These are phyloP conservation scores for Magallana ariakensis DNA, from an alignment of 1,140 invertebrate species.

Conservation along the genomic window DNA sequence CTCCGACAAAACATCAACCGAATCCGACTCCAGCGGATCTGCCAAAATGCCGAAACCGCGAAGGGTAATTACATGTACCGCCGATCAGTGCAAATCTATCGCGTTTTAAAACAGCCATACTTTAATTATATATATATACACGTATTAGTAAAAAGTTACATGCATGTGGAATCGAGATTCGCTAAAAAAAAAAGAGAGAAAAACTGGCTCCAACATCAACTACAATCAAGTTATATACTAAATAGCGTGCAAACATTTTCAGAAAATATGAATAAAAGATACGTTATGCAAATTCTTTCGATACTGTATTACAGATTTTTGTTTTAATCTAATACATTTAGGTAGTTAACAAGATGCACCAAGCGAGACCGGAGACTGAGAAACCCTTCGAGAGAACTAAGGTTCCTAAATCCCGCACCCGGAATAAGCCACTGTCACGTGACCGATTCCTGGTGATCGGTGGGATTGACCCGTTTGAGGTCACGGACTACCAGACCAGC, in stretches of 20 bases:
- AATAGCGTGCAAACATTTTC: too few relatives aligned
- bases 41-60: background rate
- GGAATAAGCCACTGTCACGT: background rate
- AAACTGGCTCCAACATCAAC: too few relatives aligned
- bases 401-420: background rate
- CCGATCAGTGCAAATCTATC: too few relatives aligned
- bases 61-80: background rate
- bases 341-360: background rate
- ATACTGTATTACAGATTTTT: too few relatives aligned
- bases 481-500: conserved; percentile 46
- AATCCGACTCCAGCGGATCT: background rate
- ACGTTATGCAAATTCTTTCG: too few relatives aligned
- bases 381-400: background rate
- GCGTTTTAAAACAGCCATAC: too few relatives aligned
- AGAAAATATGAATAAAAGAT: too few relatives aligned
- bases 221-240: too few relatives aligned
- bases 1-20: background rate
- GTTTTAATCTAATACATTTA: background rate
- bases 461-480: conserved; percentile 58
- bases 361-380: background rate
- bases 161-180: too few relatives aligned
- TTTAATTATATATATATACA: too few relatives aligned
- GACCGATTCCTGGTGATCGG: conserved; percentile 53
- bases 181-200: too few relatives aligned
- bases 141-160: too few relatives aligned